Evolutionary conservation across 2,113 vertebrate genomes (phyloP), one percentile per base, ranked within the genome.

Genomic region (Planiliza haematocheilus): DNA sequence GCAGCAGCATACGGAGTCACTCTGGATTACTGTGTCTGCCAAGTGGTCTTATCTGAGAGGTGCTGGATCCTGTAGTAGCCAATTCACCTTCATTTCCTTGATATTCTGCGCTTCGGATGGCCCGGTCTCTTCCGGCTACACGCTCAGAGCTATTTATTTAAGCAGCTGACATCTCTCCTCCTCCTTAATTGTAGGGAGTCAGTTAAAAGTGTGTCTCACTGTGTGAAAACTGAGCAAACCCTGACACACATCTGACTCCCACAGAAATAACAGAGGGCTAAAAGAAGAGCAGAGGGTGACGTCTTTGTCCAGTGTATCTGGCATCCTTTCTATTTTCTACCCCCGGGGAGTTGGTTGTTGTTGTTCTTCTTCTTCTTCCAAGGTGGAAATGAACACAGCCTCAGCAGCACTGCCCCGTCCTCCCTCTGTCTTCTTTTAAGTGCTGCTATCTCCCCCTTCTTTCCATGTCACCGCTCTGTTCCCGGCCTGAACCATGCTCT

Each of bases 131-230:
- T 75, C 51, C 66, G 39, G 3, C 53, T 45, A 37, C 53, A 60
- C 21, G 39, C 74, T 38, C 16, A 61, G n/a, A 34, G 52, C 51
- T 50, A 18, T 81, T 76, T 63, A 65, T 71, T 68, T 56, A 70
- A 58, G 55, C 13, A 57, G 70, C 77, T 60, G 81, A 79, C 41
- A 20, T 71, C 57, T 60, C 71, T 7, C 53, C 58, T 79, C 86
- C 67, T 68, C 52, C 46, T 30, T 83, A 86, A 87, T 84, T 68
- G 74, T 63, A 76, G 73, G 62, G 14, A 18, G 36, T 6, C 13
- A 70, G 43, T 55, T 68, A 56, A 84, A 73, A 69, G 79, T 38
- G 37, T 53, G 50, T 79, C 41, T 73, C 58, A 81, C 83, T 73
- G 58, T 62, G 57, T 52, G 38, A 56, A 60, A 80, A 70, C 20